A percentile compares a stretch with the other conserved stretches of the same genome.
Conservation (phyloP, 2,797 vertebrate genomes). For the Crypturellus tataupa region DNA sequence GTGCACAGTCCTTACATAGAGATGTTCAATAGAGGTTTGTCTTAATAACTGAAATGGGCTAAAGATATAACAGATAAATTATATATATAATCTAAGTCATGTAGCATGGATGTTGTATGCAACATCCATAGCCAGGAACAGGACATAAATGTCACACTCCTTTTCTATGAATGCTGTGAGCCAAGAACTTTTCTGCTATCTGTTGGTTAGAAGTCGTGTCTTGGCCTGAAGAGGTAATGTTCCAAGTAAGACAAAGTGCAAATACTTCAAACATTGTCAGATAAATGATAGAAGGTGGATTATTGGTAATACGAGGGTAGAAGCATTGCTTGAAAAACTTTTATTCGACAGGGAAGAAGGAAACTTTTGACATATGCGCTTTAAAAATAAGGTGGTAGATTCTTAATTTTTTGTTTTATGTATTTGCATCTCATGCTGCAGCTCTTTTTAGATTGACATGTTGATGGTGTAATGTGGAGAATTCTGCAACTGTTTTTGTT, state of each 20-base stretch:
- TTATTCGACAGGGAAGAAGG: background rate
- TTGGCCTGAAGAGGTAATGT: background rate
- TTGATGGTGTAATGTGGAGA: background rate
- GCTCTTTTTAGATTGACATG: background rate
- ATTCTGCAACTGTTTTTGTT: background rate
- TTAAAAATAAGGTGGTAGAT: background rate
- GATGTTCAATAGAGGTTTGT: background rate
- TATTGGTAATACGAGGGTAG: background rate
- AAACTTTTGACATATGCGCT: background rate
- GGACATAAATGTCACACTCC: background rate
- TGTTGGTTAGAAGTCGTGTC: background rate
- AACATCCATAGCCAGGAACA: background rate
- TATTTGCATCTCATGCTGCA: rapidly evolving
- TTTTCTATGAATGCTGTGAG: background rate
- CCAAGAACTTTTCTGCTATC: background rate
- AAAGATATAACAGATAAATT: background rate
- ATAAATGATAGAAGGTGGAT: background rate
- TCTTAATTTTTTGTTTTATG: background rate
- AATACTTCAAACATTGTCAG: background rate
- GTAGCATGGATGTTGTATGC: background rate
- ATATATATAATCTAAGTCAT: background rate
- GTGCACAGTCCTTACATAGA: rapidly evolving
- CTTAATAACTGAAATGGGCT: background rate
- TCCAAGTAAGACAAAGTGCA: background rate
- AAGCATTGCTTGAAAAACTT: background rate